Percentiles rank a stretch among this genome's conserved stretches.
These are phyloP conservation scores for Trichomycterus rosablanca DNA, from an alignment of 2,113 vertebrate species.

Conservation along the genomic window DNA sequence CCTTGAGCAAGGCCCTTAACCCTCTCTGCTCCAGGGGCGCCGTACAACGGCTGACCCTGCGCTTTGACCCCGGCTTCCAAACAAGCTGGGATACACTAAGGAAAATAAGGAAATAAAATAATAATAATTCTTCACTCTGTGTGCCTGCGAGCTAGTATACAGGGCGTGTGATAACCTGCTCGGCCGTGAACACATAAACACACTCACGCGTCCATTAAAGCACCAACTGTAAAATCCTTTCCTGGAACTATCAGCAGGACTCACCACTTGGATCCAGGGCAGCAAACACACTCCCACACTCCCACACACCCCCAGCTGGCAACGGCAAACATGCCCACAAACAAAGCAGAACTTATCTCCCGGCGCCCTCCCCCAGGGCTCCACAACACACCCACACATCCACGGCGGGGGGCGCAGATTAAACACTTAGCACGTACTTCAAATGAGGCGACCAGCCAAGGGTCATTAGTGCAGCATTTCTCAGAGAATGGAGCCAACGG, in stretches of 20 bases:
- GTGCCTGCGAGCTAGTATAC: too few relatives aligned
- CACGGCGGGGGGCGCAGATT: neutral
- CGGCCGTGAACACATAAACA: too few relatives aligned
- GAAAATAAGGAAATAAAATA: too few relatives aligned
- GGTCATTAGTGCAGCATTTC: neutral
- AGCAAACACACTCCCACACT: conserved; percentile 20
- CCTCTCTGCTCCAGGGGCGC: too few relatives aligned
- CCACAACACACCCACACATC: neutral
- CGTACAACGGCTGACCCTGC: too few relatives aligned
- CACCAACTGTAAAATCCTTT: conserved; percentile 27
- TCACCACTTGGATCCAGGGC: conserved; percentile 34
- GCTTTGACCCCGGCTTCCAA: too few relatives aligned
- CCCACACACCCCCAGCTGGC: conserved; percentile 12
- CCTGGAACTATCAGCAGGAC: conserved; percentile 12
- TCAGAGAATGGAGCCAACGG: too few relatives aligned
- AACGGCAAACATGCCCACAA: conserved; percentile 11
- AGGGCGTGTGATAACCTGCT: too few relatives aligned
- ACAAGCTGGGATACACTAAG: too few relatives aligned
- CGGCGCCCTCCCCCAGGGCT: neutral
- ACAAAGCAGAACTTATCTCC: conserved; percentile 12
- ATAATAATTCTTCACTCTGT: too few relatives aligned
- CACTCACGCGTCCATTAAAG: neutral
- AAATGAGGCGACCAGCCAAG: neutral
- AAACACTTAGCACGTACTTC: conserved; percentile 13
- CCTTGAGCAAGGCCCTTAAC: too few relatives aligned